These are phyloP conservation scores for Platichthys stellatus DNA, from an alignment of 2,113 vertebrate genomes.

Conservation along the genomic window DNA sequence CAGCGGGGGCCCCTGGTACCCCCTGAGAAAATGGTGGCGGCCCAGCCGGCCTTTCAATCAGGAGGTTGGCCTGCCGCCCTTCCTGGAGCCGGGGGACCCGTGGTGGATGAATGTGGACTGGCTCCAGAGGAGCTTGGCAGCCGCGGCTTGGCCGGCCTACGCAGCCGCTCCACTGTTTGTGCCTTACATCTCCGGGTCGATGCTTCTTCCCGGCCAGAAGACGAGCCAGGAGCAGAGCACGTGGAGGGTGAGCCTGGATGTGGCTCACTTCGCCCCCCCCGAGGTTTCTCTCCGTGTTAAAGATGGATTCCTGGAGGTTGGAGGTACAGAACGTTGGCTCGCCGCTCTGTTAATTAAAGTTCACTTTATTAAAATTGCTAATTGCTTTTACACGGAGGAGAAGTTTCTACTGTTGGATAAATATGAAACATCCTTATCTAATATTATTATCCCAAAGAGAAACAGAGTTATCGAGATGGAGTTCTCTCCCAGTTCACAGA, in stretches of 20 bases:
- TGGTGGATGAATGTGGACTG: slow-evolving; percentile 69
- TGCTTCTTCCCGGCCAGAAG: slow-evolving; percentile 42
- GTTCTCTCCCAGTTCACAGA: slow-evolving; percentile 38
- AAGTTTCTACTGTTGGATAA: slow-evolving; percentile 12
- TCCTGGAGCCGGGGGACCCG: slow-evolving; percentile 63
- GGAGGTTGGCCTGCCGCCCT: slow-evolving; percentile 70
- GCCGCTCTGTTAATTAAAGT: slow-evolving; percentile 46
- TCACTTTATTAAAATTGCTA: slow-evolving; percentile 28
- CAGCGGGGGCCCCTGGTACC: slow-evolving; percentile 52
- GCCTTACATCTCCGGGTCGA: slow-evolving; percentile 51
- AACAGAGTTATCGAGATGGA: slow-evolving; percentile 45
- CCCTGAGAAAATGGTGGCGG: slow-evolving; percentile 65
- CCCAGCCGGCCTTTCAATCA: slow-evolving; percentile 65
- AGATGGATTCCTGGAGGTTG: slow-evolving; percentile 77
- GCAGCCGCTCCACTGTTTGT: slow-evolving; percentile 51
- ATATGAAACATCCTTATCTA: slow-evolving; percentile 25
- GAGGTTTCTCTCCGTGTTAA: slow-evolving; percentile 76
- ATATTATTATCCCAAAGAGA: slow-evolving; percentile 36
- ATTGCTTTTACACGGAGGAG: slow-evolving; percentile 24
- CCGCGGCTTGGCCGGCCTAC: slow-evolving; percentile 69
- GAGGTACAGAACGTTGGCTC: slow-evolving; percentile 67
- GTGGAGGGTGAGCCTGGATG: slow-evolving; percentile 82
- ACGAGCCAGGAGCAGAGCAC: slow-evolving; percentile 50
- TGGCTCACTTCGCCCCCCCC: slow-evolving; percentile 79
- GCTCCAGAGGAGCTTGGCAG: slow-evolving; percentile 65